These are phyloP conservation scores for Campopleginae sp. DNA, from an alignment of 2,888 invertebrate genomes.

Conservation along the genomic window DNA sequence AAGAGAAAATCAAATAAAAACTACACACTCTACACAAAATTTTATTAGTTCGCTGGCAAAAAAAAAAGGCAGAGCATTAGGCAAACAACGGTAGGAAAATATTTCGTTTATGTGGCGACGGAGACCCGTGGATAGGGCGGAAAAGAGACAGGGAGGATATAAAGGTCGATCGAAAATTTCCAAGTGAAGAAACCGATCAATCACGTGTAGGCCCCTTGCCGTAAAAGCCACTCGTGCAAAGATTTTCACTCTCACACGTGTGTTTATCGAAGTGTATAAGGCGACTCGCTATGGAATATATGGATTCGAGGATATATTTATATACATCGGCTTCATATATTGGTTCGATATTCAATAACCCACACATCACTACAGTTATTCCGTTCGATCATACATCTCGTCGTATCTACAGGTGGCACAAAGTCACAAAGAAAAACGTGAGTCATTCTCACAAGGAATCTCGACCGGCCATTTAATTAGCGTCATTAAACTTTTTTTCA, in stretches of 20 bases:
- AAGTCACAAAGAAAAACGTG: slow-evolving; percentile 11
- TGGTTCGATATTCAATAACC: slow-evolving; percentile 64
- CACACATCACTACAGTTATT: slow-evolving; percentile 44
- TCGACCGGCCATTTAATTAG: neutral
- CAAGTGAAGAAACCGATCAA: slow-evolving; percentile 50
- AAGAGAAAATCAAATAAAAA: slow-evolving; percentile 1
- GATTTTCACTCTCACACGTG: slow-evolving; percentile 22
- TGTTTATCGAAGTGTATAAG: slow-evolving; percentile 12
- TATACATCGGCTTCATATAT: slow-evolving; percentile 3
- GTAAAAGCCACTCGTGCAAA: slow-evolving; percentile 12
- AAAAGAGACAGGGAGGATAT: slow-evolving; percentile 22
- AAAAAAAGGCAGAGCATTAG: neutral
- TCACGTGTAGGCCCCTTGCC: slow-evolving; percentile 45
- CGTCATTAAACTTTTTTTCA: neutral
- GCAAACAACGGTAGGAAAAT: neutral
- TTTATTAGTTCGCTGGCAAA: neutral
- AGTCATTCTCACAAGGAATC: neutral
- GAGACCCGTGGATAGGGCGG: slow-evolving; percentile 12
- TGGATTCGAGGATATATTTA: neutral
- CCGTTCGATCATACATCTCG: slow-evolving; percentile 44
- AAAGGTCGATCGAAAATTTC: slow-evolving; percentile 63
- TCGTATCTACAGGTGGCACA: slow-evolving; percentile 64
- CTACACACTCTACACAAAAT: neutral
- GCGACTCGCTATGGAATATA: slow-evolving; percentile 3
- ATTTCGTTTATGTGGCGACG: neutral